Percentiles rank a stretch among this genome's conserved stretches.
These are phyloP conservation scores for Lacerta viridis DNA, from an alignment of 2,797 vertebrate species.

Conservation along the genomic window DNA sequence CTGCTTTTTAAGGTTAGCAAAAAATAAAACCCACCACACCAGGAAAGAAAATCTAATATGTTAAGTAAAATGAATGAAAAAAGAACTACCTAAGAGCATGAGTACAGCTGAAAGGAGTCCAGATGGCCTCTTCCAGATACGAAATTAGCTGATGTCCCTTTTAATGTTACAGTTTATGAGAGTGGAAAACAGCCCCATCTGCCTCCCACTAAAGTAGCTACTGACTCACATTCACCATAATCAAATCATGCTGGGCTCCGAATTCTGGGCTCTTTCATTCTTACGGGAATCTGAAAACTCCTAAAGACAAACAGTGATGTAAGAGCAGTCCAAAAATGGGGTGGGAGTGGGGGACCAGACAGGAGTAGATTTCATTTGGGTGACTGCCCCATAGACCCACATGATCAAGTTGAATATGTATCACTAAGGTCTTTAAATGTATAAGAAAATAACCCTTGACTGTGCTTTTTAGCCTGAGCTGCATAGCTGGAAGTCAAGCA, in stretches of 20 bases:
- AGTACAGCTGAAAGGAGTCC: constrained; percentile 58
- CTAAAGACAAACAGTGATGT: constrained; percentile 7
- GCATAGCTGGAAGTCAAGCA: neutral
- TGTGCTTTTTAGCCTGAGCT: neutral
- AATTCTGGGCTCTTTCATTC: constrained; percentile 36
- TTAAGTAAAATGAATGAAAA: constrained; percentile 49
- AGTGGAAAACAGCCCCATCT: constrained; percentile 73
- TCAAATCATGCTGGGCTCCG: constrained; percentile 54
- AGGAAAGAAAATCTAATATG: constrained; percentile 54
- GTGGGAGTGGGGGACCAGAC: neutral
- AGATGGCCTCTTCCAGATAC: constrained; percentile 71
- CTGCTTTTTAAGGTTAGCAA: neutral
- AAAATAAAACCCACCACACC: neutral
- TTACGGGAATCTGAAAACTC: constrained; percentile 41
- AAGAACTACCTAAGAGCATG: constrained; percentile 48
- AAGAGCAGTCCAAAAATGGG: constrained; percentile 4
- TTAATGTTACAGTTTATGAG: constrained; percentile 64
- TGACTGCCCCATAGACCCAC: neutral
- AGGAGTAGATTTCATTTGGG: constrained; percentile 10
- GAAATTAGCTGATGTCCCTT: constrained; percentile 72
- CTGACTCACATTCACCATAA: constrained; percentile 41
- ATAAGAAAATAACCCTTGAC: neutral
- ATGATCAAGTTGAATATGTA: neutral
- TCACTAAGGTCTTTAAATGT: neutral
- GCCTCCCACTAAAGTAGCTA: constrained; percentile 59